phyloP scores from a whole-genome alignment of 53 echinoderm and acorn worm species.

The Hippasteria phrygiana region DNA sequence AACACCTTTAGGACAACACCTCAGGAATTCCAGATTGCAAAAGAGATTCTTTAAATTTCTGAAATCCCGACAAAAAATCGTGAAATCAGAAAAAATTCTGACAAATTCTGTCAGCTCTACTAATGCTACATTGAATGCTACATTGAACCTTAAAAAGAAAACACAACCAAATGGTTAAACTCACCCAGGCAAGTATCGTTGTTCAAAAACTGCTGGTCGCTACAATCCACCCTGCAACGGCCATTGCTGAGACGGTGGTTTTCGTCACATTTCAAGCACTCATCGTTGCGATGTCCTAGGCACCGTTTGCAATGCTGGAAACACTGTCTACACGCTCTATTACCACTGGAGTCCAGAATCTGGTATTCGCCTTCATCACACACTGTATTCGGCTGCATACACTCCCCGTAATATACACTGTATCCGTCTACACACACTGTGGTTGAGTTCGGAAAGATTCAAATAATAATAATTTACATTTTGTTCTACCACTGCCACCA shows the following conservation, averaged over 20 bases:
- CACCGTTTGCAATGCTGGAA: conserved; percentile 56
- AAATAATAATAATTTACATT: too few species aligned
- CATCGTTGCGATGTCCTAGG: conserved; percentile 61
- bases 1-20: too few species aligned
- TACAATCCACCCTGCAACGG: conserved; percentile 54
- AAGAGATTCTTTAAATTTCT: too few species aligned
- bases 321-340: conserved; percentile 59
- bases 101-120: too few species aligned
- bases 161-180: background rate
- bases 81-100: too few species aligned
- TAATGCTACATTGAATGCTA: too few species aligned
- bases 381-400: conserved; percentile 45
- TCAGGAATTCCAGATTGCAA: too few species aligned
- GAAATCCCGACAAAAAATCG: too few species aligned
- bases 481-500: too few species aligned
- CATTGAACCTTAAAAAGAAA: too few species aligned
- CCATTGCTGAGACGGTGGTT: conserved; percentile 50
- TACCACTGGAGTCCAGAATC: conserved; percentile 1
- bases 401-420: conserved; percentile 77
- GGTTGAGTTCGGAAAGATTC: background rate
- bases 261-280: conserved; percentile 69
- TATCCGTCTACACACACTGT: conserved; percentile 65
- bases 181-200: conserved; percentile 35
- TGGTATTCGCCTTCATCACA: conserved; percentile 54
- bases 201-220: conserved; percentile 9